Evolutionary conservation across 2,888 invertebrate species (phyloP), one percentile per base, ranked within the genome.

Genomic region (Limnephilus marmoratus): DNA sequence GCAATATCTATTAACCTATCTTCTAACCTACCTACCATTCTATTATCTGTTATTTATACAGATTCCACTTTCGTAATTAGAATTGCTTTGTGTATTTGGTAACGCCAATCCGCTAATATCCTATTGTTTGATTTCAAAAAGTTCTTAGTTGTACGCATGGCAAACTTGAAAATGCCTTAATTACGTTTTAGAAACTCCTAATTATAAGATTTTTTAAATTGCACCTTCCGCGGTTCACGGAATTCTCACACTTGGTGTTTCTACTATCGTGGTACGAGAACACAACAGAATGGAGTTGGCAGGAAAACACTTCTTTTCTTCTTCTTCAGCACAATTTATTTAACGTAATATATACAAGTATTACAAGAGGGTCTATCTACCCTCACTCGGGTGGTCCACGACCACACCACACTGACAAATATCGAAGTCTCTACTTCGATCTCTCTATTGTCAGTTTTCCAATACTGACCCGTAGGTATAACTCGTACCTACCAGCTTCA

Each of bases 141-240:
- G 24, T 24, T 68, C 53, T 68, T 7, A 68, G 3, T 68, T 68
- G 53, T 18, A 53, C 5, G 53, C 53, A 24, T 68, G 53, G 13
- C 18, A 18, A 68, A 68, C 31, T 83, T n/a, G 37, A 83, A 83
- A 83, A 83, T 18, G 15, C 18, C 83, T 31, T 34, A 83, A 83
- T 83, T 83, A 83, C 34, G 18, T 83, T 83, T 18, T 34, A 83
- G 18, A 83, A 83, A 83, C 83, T 18, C 83, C 31, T 83, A 83
- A 83, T 83, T 83, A 83, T 18, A 34, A 83, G 83, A 12, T 45
- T 83, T 18, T 34, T 31, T 31, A 83, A 3, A 34, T 34, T 83
- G 34, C 18, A 31, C 31, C 34, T 82, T 82, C 31, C 82, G 31
- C 34, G 31, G 83, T 83, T 83, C 37, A 34, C 24, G 13, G 12